Evolutionary conservation across 2,797 vertebrate species (phyloP), one percentile per base, ranked within the genome.

Genomic region (Diglossa cyanea): DNA sequence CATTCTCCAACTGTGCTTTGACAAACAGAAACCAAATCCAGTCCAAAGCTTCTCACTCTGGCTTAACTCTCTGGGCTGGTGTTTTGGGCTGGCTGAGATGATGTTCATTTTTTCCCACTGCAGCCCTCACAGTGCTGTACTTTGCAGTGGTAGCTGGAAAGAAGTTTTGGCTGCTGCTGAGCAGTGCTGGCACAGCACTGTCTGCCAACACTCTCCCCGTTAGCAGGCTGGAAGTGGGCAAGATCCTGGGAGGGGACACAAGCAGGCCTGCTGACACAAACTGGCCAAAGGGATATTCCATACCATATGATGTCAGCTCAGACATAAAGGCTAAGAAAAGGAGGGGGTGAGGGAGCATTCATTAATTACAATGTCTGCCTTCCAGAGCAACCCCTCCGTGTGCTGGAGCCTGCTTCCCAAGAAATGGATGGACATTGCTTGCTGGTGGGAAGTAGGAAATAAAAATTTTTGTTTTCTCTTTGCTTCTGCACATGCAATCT

Each of bases 381-480:
- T 45, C 33, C 2, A 2, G 37, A 70, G n/a, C 18, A 70, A 30
- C 3, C 11, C 9, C 19, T 88, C 54, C 0, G 0, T 0, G 0
- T 19, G 17, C 61, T 26, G 33, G 23, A 54, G 17, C 13, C n/a
- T 37, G 28, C 28, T 33, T 50, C 37, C 39, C 0, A 0, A 17
- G 21, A 71, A 83, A 21, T 17, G 7, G 15, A 58, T 14, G 9
- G 39, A 47, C 21, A 40, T 19, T 23, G 10, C 21, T 45, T 51
- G n/a, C 8, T 30, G 28, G 25, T 65, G 45, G 15, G 17, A 71
- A 83, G 14, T 13, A 35, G 13, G 24, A 7, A 57, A 44, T 16
- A 70, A 21, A 44, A 39, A 2, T 9, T 31, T 57, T 39, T 57
- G 11, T 8, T 39, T 76, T 39, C 25, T 65, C 30, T 53, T 50